Evolutionary conservation across 2,113 vertebrate genomes (phyloP).

Genomic region (Onychostruthus taczanowskii): DNA sequence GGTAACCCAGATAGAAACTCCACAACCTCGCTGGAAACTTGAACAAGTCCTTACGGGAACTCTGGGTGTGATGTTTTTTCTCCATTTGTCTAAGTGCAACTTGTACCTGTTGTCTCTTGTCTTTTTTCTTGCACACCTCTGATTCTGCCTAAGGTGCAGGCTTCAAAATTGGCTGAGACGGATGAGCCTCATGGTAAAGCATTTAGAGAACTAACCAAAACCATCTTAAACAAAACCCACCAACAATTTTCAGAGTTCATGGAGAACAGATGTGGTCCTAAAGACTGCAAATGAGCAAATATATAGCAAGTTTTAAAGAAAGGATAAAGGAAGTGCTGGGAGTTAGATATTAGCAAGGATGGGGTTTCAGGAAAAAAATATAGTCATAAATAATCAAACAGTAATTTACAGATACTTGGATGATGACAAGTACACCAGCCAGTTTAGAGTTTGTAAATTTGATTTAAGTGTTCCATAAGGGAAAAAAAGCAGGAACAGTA

Average conservation of each 20-base stretch:
- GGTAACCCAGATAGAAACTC: background rate
- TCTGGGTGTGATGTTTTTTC: background rate
- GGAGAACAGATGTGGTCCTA: background rate
- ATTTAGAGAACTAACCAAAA: background rate
- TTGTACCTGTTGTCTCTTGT: background rate
- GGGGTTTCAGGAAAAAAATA: background rate
- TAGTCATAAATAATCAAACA: background rate
- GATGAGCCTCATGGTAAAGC: background rate
- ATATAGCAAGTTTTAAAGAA: background rate
- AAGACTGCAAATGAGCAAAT: background rate
- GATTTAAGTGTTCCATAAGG: background rate
- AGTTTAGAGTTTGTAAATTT: background rate
- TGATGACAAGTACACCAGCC: background rate
- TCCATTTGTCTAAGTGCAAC: background rate
- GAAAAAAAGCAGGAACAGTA: background rate
- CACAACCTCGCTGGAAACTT: background rate
- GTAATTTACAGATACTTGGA: background rate
- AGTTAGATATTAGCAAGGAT: background rate
- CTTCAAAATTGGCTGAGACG: background rate
- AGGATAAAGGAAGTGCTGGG: background rate
- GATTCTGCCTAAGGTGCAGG: background rate
- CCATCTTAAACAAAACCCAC: background rate
- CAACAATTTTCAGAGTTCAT: background rate
- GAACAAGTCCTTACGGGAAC: fast-evolving
- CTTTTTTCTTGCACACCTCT: background rate